Evolutionary conservation across 2,797 vertebrate species (phyloP).

Genomic region (Gymnothorax reevesii): DNA sequence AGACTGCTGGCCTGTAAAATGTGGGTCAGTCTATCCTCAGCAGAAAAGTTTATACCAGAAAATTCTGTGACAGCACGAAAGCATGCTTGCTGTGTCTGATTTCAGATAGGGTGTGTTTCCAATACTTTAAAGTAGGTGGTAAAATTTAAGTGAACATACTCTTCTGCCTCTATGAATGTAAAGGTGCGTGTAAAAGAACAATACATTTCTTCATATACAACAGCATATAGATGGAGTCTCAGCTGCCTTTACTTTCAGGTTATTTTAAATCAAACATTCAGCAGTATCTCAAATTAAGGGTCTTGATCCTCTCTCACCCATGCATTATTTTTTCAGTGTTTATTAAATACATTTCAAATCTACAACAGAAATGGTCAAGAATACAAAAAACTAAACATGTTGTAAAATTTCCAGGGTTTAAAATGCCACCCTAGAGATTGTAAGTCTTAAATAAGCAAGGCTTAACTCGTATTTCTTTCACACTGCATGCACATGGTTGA

Average conservation of each 20-base stretch:
- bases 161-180: background rate
- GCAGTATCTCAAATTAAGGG: background rate
- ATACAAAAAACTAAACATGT: background rate
- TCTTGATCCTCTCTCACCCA: background rate
- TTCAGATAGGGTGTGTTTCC: background rate
- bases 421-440: background rate
- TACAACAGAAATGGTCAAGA: background rate
- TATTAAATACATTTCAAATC: background rate
- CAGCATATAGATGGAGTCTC: background rate
- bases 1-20: slow-evolving; percentile 12
- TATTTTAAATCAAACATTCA: background rate
- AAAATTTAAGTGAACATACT: too few relatives aligned
- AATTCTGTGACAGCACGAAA: background rate
- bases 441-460: background rate
- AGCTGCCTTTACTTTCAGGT: background rate
- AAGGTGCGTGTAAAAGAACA: too few relatives aligned
- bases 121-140: background rate
- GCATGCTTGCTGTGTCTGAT: background rate
- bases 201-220: too few relatives aligned
- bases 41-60: background rate
- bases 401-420: background rate
- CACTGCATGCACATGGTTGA: too few relatives aligned
- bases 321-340: background rate
- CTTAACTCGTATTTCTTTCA: background rate
- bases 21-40: slow-evolving; percentile 6